Percentiles rank a stretch among this genome's conserved stretches.
phyloP scores from a whole-genome alignment of 2,888 invertebrate species.

The Aleiodes leptofemur region DNA sequence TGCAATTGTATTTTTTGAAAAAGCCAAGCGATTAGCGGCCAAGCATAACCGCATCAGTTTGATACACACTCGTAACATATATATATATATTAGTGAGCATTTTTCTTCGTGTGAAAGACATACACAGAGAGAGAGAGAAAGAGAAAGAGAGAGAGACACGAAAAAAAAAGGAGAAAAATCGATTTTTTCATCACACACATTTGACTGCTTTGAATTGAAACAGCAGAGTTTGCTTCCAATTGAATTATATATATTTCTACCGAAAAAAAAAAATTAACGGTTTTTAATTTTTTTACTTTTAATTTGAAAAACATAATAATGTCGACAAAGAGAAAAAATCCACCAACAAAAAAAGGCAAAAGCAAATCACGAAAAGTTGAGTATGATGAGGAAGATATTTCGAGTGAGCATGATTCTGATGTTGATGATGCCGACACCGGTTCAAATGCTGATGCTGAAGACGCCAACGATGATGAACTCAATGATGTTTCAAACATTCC shows the following conservation, averaged over 20 bases:
- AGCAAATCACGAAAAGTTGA: slow-evolving; percentile 70
- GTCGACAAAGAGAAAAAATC: slow-evolving; percentile 69
- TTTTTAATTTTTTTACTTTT: too few species aligned
- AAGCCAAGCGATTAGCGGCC: slow-evolving; percentile 30
- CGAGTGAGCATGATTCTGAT: slow-evolving; percentile 72
- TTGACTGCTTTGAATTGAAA: slow-evolving; percentile 4
- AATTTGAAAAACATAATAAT: slow-evolving; percentile 54
- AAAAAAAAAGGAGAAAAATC: slow-evolving; percentile 9
- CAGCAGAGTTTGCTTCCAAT: background rate
- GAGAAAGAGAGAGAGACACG: background rate
- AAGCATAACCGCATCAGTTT: slow-evolving; percentile 31
- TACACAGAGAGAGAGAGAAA: background rate
- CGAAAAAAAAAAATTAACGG: too few species aligned
- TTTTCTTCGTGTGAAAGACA: background rate
- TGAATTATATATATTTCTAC: background rate
- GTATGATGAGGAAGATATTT: slow-evolving; percentile 73
- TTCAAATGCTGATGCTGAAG: slow-evolving; percentile 62
- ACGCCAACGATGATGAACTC: slow-evolving; percentile 69
- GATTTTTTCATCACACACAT: slow-evolving; percentile 16
- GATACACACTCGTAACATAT: slow-evolving; percentile 1
- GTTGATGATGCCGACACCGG: slow-evolving; percentile 67
- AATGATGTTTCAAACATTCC: slow-evolving; percentile 68
- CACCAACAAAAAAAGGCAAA: slow-evolving; percentile 65
- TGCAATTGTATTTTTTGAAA: background rate
- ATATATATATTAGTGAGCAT: slow-evolving; percentile 2